phyloP scores from a whole-genome alignment of 2,888 invertebrate genomes.

The Agrotis ipsilon region DNA sequence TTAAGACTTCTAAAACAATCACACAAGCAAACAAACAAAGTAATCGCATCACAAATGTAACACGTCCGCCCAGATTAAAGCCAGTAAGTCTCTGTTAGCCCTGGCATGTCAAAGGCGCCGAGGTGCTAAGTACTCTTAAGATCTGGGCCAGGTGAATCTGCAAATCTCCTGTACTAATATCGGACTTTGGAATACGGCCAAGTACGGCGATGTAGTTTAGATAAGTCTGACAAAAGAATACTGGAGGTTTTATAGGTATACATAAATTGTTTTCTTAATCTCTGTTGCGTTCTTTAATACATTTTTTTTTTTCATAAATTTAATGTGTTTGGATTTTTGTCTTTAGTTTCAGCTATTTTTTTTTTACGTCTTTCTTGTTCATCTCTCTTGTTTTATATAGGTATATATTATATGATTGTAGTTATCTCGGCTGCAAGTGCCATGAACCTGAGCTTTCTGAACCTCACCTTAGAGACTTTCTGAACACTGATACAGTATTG shows the following conservation, averaged over 20 bases:
- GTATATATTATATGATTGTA: too few relatives aligned
- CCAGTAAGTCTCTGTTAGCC: conserved; percentile 34
- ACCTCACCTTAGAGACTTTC: too few relatives aligned
- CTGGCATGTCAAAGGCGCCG: conserved; percentile 54
- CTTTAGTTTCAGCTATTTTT: too few relatives aligned
- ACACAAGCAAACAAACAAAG: conserved; percentile 10
- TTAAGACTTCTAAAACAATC: not conserved
- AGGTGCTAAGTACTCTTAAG: conserved; percentile 55
- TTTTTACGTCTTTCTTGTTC: too few relatives aligned
- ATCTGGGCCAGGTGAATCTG: conserved; percentile 60
- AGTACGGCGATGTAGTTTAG: conserved; percentile 46
- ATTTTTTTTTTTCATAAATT: too few relatives aligned
- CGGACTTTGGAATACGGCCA: conserved; percentile 54
- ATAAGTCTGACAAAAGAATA: conserved; percentile 46
- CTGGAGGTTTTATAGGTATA: not conserved
- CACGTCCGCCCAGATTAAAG: conserved; percentile 28
- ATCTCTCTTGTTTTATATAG: too few relatives aligned
- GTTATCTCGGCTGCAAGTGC: too few relatives aligned
- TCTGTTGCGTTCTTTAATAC: not conserved
- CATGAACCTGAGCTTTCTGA: too few relatives aligned
- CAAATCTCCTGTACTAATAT: conserved; percentile 58
- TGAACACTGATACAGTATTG: too few relatives aligned
- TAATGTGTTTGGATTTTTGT: too few relatives aligned
- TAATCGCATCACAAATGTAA: conserved; percentile 23
- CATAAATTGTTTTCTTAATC: conserved; percentile 1